These are phyloP conservation scores for Philopedon plagiatum DNA, from an alignment of 2,888 invertebrate species.

Conservation along the genomic window DNA sequence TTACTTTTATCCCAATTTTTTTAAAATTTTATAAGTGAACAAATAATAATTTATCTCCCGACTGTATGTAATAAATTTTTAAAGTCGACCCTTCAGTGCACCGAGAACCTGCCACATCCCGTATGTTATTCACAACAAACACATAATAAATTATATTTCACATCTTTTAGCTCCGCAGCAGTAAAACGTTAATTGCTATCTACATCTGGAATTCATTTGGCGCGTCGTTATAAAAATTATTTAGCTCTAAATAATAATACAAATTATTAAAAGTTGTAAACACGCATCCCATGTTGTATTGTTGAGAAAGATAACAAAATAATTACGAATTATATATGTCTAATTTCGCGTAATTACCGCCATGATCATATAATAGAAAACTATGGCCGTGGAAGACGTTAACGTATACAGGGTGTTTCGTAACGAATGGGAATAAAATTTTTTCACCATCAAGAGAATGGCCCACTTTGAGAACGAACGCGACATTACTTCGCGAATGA, in stretches of 20 bases:
- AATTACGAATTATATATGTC: slow-evolving; percentile 40
- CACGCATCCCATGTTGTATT: slow-evolving; percentile 27
- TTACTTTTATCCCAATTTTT: no score
- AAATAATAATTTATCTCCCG: no score
- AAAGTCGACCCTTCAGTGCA: not conserved
- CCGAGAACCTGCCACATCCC: not conserved
- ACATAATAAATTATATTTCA: slow-evolving; percentile 14
- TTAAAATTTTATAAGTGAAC: no score
- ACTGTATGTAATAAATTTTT: no score
- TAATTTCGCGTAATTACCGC: slow-evolving; percentile 34
- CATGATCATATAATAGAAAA: slow-evolving; percentile 34
- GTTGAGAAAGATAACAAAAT: slow-evolving; percentile 39
- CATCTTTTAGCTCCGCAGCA: slow-evolving; percentile 16
- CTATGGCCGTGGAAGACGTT: not conserved
- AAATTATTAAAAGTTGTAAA: slow-evolving; percentile 39
- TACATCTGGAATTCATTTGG: slow-evolving; percentile 30
- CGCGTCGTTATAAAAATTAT: slow-evolving; percentile 21
- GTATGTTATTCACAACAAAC: slow-evolving; percentile 8
- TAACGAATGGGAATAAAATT: no score
- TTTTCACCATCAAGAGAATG: no score
- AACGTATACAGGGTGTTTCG: no score
- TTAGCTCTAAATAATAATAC: slow-evolving; percentile 30
- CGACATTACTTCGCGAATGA: no score
- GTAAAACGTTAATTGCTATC: slow-evolving; percentile 16
- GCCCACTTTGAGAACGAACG: no score